Conservation (phyloP, 2,113 vertebrate genomes). For the Rhinogobius similis region DNA sequence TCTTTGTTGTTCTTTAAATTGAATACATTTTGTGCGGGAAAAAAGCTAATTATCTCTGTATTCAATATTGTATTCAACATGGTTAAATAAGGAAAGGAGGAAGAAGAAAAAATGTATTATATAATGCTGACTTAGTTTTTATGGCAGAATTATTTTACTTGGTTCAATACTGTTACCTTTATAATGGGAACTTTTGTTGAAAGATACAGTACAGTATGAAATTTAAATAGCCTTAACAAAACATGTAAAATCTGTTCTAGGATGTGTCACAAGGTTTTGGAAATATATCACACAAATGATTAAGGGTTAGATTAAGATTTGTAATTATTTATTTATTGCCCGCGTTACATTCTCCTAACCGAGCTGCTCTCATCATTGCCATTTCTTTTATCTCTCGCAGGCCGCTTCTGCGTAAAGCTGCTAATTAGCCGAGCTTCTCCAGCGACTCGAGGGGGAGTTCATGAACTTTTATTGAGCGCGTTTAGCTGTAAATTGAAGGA, state of each 20-base stretch:
- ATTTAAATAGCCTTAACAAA: neutral
- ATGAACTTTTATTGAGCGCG: constrained; percentile 29
- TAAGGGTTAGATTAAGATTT: neutral
- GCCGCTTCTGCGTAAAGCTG: constrained; percentile 26
- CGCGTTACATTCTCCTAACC: neutral
- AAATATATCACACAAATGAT: neutral
- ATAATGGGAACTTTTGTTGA: too few relatives aligned
- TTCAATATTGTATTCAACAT: too few relatives aligned
- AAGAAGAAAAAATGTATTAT: too few relatives aligned
- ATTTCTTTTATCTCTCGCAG: constrained; percentile 39
- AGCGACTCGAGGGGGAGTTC: constrained; percentile 17
- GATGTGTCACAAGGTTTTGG: neutral
- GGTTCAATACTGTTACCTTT: too few relatives aligned
- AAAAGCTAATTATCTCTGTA: too few relatives aligned
- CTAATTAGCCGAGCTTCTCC: constrained; percentile 3
- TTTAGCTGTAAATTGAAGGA: constrained; percentile 22
- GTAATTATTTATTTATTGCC: neutral
- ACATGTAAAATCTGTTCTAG: too few relatives aligned
- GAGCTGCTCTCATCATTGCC: neutral
- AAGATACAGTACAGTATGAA: too few relatives aligned
- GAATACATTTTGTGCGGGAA: too few relatives aligned
- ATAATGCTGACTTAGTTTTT: too few relatives aligned
- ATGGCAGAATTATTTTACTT: too few relatives aligned
- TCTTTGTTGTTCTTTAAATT: too few relatives aligned
- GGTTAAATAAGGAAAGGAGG: too few relatives aligned